phyloP scores from a whole-genome alignment of 2,888 invertebrate species.

The Crocallis elinguaria region DNA sequence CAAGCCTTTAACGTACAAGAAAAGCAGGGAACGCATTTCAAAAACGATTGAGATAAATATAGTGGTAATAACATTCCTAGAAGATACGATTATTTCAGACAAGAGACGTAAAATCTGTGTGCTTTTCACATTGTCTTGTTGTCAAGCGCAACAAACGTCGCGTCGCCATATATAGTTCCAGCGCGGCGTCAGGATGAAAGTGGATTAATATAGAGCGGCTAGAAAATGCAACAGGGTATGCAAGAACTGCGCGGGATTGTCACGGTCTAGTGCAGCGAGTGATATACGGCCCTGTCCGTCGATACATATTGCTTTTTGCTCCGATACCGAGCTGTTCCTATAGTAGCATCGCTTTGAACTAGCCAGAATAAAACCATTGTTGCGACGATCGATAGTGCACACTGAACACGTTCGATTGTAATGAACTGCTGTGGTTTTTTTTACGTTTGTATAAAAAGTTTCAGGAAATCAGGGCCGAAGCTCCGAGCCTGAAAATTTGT shows the following conservation, averaged over 20 bases:
- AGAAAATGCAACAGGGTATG: slow-evolving; percentile 26
- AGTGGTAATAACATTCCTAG: slow-evolving; percentile 14
- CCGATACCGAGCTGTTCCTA: slow-evolving; percentile 20
- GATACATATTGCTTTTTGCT: slow-evolving; percentile 37
- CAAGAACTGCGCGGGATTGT: slow-evolving; percentile 30
- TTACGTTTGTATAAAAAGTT: neutral
- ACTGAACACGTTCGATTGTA: slow-evolving; percentile 6
- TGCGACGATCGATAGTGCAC: neutral
- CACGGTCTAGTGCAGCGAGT: slow-evolving; percentile 44
- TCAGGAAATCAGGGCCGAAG: neutral
- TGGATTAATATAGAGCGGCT: slow-evolving; percentile 19
- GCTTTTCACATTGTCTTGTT: slow-evolving; percentile 23
- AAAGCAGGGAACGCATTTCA: neutral
- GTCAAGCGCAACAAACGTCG: slow-evolving; percentile 18
- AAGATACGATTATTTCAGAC: slow-evolving; percentile 8
- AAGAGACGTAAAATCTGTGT: neutral
- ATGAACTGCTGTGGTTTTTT: slow-evolving; percentile 4
- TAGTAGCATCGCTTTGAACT: slow-evolving; percentile 15
- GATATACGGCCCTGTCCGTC: slow-evolving; percentile 36
- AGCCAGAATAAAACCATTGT: slow-evolving; percentile 18
- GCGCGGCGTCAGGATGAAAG: slow-evolving; percentile 30
- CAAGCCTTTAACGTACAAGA: no score
- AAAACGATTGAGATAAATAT: slow-evolving; percentile 11
- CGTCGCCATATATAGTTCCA: slow-evolving; percentile 30
- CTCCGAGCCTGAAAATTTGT: neutral